phyloP scores from a whole-genome alignment of 92 coral and sea anemone genomes.

The Zoanthus sociatus region DNA sequence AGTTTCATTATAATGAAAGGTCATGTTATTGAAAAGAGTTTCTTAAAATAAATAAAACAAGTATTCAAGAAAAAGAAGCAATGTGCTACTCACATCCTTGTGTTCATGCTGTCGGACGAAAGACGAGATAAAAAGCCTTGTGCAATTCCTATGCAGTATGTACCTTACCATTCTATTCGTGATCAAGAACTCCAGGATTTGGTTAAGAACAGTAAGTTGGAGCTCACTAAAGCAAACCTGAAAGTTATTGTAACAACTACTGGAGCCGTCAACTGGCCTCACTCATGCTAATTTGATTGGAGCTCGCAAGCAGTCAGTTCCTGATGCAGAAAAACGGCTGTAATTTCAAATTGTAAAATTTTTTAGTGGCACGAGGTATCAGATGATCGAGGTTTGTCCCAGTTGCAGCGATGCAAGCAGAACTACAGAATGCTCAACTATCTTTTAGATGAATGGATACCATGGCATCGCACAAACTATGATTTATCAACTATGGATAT shows the following conservation, averaged over 20 bases:
- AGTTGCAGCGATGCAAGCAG: constrained; percentile 46
- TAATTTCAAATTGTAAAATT: constrained; percentile 50
- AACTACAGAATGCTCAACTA: constrained; percentile 64
- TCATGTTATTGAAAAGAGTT: not conserved
- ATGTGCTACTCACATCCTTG: constrained; percentile 53
- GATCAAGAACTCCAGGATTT: constrained; percentile 49
- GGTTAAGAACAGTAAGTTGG: not conserved
- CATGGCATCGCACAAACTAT: constrained; percentile 57
- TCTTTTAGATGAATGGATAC: constrained; percentile 66
- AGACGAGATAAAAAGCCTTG: constrained; percentile 43
- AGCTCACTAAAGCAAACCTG: constrained; percentile 30
- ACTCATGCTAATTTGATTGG: constrained; percentile 60
- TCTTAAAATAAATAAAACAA: not conserved
- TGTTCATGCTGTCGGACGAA: constrained; percentile 55
- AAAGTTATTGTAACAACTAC: constrained; percentile 50
- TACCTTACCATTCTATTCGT: constrained; percentile 32
- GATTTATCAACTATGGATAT: constrained; percentile 47
- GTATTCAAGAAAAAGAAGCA: constrained; percentile 42
- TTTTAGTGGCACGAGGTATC: constrained; percentile 56
- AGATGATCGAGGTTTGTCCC: constrained; percentile 50
- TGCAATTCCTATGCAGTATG: constrained; percentile 50
- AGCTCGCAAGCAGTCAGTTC: constrained; percentile 49
- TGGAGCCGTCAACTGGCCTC: constrained; percentile 40
- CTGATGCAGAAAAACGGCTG: constrained; percentile 56
- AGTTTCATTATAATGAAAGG: constrained; percentile 7